phyloP scores from a whole-genome alignment of 2,888 invertebrate genomes.

The Cataglyphis albicans region DNA sequence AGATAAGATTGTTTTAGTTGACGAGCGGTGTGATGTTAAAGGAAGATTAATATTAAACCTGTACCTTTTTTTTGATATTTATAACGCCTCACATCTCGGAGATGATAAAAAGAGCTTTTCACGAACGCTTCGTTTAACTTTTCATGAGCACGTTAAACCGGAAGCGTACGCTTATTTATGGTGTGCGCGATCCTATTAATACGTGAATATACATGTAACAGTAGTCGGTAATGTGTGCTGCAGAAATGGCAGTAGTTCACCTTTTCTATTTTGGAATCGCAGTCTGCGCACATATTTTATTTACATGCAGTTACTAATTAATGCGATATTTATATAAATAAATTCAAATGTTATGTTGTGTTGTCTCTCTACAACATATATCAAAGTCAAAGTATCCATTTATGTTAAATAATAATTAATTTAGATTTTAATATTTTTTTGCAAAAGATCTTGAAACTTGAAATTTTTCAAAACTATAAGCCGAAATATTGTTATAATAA shows the following conservation, averaged over 20 bases:
- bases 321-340: neutral
- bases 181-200: constrained; percentile 62
- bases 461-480: neutral
- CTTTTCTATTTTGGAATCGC: constrained; percentile 20
- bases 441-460: neutral
- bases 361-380: neutral
- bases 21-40: neutral
- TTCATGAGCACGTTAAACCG: constrained; percentile 59
- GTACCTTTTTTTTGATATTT: constrained; percentile 5
- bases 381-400: neutral
- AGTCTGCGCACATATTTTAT: neutral
- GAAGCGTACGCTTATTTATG: constrained; percentile 65
- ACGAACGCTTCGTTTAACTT: constrained; percentile 56
- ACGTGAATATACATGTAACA: constrained; percentile 28
- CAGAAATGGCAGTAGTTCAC: constrained; percentile 43
- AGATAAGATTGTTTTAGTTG: neutral
- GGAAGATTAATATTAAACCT: constrained; percentile 21
- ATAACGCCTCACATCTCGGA: neutral
- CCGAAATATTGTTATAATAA: constrained; percentile 9
- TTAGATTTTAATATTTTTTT: constrained; percentile 1
- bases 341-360: neutral
- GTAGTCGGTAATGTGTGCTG: neutral
- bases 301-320: neutral
- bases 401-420: neutral
- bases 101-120: constrained; percentile 42